These are phyloP conservation scores for Edolisoma coerulescens DNA, from an alignment of 2,113 vertebrate genomes.

Conservation along the genomic window DNA sequence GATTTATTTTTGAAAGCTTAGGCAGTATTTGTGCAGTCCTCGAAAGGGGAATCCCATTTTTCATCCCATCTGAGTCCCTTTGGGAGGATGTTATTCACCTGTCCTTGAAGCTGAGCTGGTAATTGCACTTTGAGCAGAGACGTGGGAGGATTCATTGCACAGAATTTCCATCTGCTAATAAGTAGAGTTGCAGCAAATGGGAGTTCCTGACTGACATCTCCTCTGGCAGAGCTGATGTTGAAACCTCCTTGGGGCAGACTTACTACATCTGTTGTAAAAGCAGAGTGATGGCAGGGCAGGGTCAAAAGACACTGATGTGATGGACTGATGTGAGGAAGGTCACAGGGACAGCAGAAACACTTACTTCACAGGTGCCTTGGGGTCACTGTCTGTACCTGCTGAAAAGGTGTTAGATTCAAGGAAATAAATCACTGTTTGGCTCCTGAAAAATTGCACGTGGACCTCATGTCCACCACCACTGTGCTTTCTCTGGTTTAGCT, in stretches of 20 bases:
- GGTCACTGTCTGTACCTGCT: not conserved
- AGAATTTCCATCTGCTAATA: not conserved
- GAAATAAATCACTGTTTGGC: not conserved
- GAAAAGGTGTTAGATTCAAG: not conserved
- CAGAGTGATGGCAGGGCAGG: not conserved
- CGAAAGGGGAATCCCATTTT: not conserved
- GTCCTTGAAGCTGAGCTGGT: not conserved
- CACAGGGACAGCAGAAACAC: not conserved
- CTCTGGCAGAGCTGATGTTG: not conserved
- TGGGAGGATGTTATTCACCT: not conserved
- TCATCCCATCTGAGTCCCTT: not conserved
- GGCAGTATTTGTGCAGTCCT: not conserved
- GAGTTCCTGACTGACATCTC: not conserved
- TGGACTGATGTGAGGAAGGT: not conserved
- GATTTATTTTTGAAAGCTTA: not conserved
- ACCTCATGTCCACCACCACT: not conserved
- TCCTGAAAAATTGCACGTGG: not conserved
- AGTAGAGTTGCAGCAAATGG: not conserved
- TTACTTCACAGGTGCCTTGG: not conserved
- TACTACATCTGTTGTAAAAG: not conserved
- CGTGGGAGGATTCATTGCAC: not conserved
- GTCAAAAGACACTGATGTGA: not conserved
- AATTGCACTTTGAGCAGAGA: not conserved
- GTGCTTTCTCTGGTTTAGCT: conserved; percentile 73
- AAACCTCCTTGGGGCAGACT: not conserved